Percentiles rank a stretch among this genome's conserved stretches.
Conservation (phyloP, 2,888 invertebrate species). For the Hesperia comma region DNA sequence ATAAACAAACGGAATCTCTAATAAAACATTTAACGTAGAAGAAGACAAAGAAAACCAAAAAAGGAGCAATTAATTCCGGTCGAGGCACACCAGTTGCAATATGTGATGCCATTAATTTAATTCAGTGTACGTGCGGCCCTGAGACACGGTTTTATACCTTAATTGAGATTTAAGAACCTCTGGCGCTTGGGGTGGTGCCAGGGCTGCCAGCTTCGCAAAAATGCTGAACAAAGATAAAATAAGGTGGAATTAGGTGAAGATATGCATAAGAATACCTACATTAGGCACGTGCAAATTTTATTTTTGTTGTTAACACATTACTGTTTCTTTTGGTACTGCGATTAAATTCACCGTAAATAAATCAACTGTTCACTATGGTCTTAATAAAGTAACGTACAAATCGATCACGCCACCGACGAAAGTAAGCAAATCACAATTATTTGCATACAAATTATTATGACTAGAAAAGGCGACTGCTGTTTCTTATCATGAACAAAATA, state of each 20-base stretch:
- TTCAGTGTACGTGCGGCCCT: constrained; percentile 78
- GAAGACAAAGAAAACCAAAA: constrained; percentile 66
- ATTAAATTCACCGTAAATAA: too few species aligned
- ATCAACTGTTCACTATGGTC: too few species aligned
- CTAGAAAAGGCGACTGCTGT: too few species aligned
- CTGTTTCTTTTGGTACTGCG: too few species aligned
- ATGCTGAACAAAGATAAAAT: not conserved
- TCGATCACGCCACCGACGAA: too few species aligned
- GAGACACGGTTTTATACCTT: constrained; percentile 81
- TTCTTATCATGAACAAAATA: too few species aligned
- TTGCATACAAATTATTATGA: too few species aligned
- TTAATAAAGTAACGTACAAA: too few species aligned
- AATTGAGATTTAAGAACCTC: constrained; percentile 83
- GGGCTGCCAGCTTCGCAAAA: constrained; percentile 32
- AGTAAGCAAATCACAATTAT: too few species aligned
- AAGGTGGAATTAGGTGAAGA: not conserved
- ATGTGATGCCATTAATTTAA: constrained; percentile 83
- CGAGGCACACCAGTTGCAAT: constrained; percentile 72
- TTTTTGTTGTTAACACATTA: too few species aligned
- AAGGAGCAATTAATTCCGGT: constrained; percentile 75
- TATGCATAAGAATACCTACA: not conserved
- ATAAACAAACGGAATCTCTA: constrained; percentile 66
- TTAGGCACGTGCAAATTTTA: too few species aligned
- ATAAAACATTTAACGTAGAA: constrained; percentile 78
- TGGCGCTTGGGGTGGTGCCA: constrained; percentile 61